Percentiles rank a stretch among this genome's conserved stretches.
phyloP scores from a whole-genome alignment of 2,113 vertebrate genomes.

The Pseudopipra pipra region DNA sequence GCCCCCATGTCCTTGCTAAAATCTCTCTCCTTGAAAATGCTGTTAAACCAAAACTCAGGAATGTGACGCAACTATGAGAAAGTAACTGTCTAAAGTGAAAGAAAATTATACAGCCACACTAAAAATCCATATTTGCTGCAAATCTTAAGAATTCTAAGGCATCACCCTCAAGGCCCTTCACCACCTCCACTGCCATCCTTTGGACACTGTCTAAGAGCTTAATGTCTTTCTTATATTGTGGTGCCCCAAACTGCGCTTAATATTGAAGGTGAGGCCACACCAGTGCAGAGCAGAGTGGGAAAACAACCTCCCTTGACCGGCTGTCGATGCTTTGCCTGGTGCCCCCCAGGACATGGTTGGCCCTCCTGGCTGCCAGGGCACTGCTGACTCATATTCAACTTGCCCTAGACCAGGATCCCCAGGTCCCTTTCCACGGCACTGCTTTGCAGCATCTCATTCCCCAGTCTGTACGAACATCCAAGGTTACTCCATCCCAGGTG shows the following conservation, averaged over 20 bases:
- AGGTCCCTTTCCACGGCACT: neutral
- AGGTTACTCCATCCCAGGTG: neutral
- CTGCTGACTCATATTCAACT: neutral
- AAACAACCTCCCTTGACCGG: neutral
- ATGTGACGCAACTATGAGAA: no score
- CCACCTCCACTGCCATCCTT: neutral
- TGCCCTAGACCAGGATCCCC: neutral
- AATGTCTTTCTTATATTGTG: neutral
- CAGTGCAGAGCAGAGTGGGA: neutral
- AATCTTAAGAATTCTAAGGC: no score
- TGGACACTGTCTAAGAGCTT: neutral
- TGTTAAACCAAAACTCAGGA: no score
- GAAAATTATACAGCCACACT: no score
- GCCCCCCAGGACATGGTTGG: neutral
- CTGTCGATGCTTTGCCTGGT: neutral
- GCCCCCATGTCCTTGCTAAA: no score
- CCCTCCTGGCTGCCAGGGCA: neutral
- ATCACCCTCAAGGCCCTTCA: neutral
- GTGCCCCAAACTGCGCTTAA: neutral
- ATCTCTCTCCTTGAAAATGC: no score
- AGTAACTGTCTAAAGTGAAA: no score
- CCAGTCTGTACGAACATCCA: neutral
- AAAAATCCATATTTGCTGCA: no score
- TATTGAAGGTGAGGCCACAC: neutral
- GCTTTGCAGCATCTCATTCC: neutral